Conservation (phyloP, 30 jellyfish, hydroid and myxozoan genomes). For the Aurelia coerulea region DNA sequence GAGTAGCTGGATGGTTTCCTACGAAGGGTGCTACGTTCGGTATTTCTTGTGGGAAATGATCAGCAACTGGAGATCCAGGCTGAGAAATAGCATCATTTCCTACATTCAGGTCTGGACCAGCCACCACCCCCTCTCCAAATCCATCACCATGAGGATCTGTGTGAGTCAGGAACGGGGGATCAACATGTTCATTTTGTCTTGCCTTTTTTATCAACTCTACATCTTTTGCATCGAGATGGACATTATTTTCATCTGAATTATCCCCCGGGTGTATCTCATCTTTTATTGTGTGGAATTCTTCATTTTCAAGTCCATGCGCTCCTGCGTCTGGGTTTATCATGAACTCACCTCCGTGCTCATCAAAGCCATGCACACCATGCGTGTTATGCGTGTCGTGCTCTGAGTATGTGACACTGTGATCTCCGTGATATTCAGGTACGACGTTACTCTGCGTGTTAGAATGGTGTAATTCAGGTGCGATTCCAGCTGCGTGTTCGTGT, state of each 20-base stretch:
- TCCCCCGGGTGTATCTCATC: constrained; percentile 44
- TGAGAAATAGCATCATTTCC: constrained; percentile 5
- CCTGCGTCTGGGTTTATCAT: constrained; percentile 1
- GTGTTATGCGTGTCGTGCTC: background rate
- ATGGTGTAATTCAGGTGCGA: constrained; percentile 8
- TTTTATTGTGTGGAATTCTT: background rate
- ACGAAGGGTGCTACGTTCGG: constrained; percentile 62
- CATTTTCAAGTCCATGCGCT: constrained; percentile 1
- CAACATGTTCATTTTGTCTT: constrained; percentile 39
- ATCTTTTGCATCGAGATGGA: constrained; percentile 56
- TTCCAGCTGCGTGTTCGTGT: constrained; percentile 3
- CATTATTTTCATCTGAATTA: constrained; percentile 46
- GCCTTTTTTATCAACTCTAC: constrained; percentile 48
- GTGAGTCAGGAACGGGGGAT: constrained; percentile 58
- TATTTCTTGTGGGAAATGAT: constrained; percentile 18
- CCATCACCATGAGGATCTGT: constrained; percentile 73
- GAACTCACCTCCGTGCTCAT: constrained; percentile 64
- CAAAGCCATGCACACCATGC: constrained; percentile 58
- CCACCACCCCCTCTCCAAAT: constrained; percentile 67
- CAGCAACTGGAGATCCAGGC: constrained; percentile 16
- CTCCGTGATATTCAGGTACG: constrained; percentile 18
- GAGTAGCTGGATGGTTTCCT: constrained; percentile 42
- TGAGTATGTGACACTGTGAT: background rate
- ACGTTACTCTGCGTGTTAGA: constrained; percentile 12
- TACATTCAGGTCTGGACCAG: constrained; percentile 61